Conservation (phyloP, 2,113 vertebrate genomes). For the Phrynosoma platyrhinos region DNA sequence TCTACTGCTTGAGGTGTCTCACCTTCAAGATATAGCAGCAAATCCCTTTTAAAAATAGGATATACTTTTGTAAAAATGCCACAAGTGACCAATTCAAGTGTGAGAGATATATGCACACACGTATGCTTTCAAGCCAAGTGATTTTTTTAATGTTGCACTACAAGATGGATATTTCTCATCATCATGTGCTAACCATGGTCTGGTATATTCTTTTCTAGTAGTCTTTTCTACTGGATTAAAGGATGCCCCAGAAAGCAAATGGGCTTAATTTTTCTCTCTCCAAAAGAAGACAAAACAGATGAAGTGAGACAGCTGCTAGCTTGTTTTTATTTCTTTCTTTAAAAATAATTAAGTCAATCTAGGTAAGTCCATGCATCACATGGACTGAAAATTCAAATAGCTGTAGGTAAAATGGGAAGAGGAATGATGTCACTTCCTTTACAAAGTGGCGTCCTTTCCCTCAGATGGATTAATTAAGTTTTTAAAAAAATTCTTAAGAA, state of each 20-base stretch:
- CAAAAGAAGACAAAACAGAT: not conserved
- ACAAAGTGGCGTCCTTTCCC: not conserved
- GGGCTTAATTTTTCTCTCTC: not conserved
- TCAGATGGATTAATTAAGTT: not conserved
- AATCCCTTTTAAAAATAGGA: not conserved
- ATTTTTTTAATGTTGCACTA: not conserved
- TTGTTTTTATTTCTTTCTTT: not conserved
- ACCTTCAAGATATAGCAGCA: not conserved
- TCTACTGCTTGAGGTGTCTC: fast-evolving
- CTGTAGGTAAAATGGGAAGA: not conserved
- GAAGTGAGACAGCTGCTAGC: not conserved
- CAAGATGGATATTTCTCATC: not conserved
- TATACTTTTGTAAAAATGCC: not conserved
- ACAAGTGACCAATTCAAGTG: not conserved
- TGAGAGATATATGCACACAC: not conserved
- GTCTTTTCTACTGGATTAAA: not conserved
- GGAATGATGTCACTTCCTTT: not conserved
- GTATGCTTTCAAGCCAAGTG: not conserved
- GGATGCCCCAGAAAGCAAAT: not conserved
- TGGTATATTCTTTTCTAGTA: not conserved
- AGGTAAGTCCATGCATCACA: not conserved
- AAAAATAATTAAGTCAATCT: not conserved
- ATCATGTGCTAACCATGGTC: not conserved
- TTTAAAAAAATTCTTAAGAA: not conserved
- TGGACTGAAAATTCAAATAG: not conserved